A percentile compares a stretch with the other conserved stretches of the same genome.
Evolutionary conservation across 2,888 invertebrate species (phyloP).

Genomic region (Deilephila porcellus): DNA sequence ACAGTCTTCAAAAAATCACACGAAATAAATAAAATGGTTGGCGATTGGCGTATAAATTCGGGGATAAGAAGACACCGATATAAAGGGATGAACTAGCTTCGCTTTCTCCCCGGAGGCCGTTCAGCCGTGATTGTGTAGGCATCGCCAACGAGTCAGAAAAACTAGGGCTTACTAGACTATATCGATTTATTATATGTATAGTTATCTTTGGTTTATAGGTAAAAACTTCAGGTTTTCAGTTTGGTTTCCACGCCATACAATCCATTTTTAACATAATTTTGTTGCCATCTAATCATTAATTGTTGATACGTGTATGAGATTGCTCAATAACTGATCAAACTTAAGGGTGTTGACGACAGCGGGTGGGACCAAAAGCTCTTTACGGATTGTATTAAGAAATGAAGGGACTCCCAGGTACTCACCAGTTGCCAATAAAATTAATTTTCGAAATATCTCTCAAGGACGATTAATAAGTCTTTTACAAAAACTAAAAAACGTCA

Average conservation of each 20-base stretch:
- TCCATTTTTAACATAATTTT: too few species aligned
- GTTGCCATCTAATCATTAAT: too few species aligned
- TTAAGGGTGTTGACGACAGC: too few species aligned
- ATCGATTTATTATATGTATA: not conserved
- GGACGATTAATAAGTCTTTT: not conserved
- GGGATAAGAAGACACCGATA: not conserved
- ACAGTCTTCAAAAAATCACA: not conserved
- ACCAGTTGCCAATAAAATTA: too few species aligned
- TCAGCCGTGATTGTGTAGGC: constrained; percentile 26
- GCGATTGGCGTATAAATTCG: not conserved
- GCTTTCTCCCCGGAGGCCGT: not conserved
- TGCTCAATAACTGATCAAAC: too few species aligned
- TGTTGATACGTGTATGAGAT: too few species aligned
- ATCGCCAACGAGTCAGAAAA: constrained; percentile 5
- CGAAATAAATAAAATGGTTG: not conserved
- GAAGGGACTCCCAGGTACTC: too few species aligned
- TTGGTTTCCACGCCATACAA: not conserved
- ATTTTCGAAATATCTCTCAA: not conserved
- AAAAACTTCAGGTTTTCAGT: not conserved
- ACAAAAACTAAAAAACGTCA: not conserved
- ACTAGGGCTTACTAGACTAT: constrained; percentile 15
- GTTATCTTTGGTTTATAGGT: not conserved
- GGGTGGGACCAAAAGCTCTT: too few species aligned
- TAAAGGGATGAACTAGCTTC: constrained; percentile 13
- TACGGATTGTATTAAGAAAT: too few species aligned